Evolutionary conservation across 2,113 vertebrate species (phyloP).

Genomic region (Pelodiscus sinensis): DNA sequence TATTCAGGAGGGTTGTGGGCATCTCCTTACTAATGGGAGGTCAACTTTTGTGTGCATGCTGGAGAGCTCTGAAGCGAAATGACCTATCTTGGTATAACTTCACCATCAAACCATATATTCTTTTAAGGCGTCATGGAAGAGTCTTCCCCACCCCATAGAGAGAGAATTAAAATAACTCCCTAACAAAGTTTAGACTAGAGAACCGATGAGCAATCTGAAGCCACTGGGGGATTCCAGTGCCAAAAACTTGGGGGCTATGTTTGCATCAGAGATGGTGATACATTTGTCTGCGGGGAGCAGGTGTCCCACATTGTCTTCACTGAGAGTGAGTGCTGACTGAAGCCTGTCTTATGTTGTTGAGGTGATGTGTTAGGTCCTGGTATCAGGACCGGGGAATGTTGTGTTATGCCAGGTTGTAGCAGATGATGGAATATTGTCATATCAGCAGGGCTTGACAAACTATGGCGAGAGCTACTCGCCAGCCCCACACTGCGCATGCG

Average conservation of each 20-base stretch:
- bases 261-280: constrained; percentile 13
- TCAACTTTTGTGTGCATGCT: constrained; percentile 14
- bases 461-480: no score
- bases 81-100: background rate
- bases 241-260: constrained; percentile 17
- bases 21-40: background rate
- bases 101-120: background rate
- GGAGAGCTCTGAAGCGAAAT: constrained; percentile 36
- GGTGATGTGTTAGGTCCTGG: background rate
- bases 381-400: background rate
- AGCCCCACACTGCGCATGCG: no score
- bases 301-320: constrained; percentile 46
- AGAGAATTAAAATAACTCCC: constrained; percentile 25
- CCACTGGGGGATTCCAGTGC: background rate
- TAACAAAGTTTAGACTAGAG: background rate
- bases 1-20: constrained; percentile 34
- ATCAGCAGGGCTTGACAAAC: background rate
- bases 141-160: background rate
- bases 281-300: background rate
- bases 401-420: background rate
- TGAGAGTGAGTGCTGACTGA: constrained; percentile 56
- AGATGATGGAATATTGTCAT: constrained; percentile 31
- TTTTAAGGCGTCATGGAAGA: constrained; percentile 16
- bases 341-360: constrained; percentile 41
- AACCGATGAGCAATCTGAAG: constrained; percentile 50